Conservation (phyloP, 1,140 invertebrate species). For the Nymphalis io region DNA sequence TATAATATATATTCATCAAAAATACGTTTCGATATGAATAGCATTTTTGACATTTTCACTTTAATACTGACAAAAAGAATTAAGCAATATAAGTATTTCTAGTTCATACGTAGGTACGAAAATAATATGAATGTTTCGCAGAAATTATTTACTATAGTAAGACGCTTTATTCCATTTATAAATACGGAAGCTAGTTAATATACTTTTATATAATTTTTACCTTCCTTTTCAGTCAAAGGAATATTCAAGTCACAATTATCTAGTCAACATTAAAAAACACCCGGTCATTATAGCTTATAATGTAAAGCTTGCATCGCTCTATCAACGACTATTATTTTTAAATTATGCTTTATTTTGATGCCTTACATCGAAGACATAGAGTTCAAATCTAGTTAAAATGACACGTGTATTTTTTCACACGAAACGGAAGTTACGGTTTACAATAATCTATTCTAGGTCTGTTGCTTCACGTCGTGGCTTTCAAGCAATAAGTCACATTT, state of each 20-base stretch:
- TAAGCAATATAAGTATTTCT: not conserved
- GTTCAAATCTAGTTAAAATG: not conserved
- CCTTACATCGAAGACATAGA: conserved; percentile 1
- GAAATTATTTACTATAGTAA: too few relatives aligned
- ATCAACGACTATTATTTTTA: not conserved
- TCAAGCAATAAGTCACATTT: not conserved
- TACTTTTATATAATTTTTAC: too few relatives aligned
- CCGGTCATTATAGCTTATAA: not conserved
- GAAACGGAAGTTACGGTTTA: conserved; percentile 15
- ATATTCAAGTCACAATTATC: not conserved
- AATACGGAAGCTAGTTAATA: too few relatives aligned
- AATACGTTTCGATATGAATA: conserved; percentile 6
- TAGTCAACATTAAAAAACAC: not conserved
- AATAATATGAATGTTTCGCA: too few relatives aligned
- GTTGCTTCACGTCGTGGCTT: not conserved
- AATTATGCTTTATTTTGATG: not conserved
- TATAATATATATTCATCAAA: conserved; percentile 23
- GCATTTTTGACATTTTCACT: not conserved
- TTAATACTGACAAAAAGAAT: not conserved
- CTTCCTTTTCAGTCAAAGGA: not conserved
- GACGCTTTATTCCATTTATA: too few relatives aligned
- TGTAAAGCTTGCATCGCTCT: not conserved
- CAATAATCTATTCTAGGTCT: conserved; percentile 10
- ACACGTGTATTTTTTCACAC: conserved; percentile 23
- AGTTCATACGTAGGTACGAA: not conserved